phyloP scores from a whole-genome alignment of 2,113 vertebrate genomes.

The Phycodurus eques region DNA sequence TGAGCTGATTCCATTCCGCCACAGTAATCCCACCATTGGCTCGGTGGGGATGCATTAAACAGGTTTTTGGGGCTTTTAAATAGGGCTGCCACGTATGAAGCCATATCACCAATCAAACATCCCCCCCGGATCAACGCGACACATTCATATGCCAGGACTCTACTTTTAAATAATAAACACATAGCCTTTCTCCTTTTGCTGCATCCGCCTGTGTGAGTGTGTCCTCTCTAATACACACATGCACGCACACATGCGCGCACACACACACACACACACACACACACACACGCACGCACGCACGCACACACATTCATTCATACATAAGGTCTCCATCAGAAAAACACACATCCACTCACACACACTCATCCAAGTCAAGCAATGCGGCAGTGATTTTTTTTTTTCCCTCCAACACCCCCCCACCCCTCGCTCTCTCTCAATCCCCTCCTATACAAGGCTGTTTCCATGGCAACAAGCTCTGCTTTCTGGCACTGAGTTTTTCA shows the following conservation, averaged over 20 bases:
- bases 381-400: slow-evolving; percentile 61
- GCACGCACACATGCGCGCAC: not conserved
- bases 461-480: slow-evolving; percentile 77
- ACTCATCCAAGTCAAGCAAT: slow-evolving; percentile 69
- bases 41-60: slow-evolving; percentile 26
- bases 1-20: slow-evolving; percentile 49
- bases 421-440: slow-evolving; percentile 6
- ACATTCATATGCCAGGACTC: not conserved
- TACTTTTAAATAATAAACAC: slow-evolving; percentile 12
- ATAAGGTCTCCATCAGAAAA: slow-evolving; percentile 39
- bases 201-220: not conserved
- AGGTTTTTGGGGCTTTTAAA: slow-evolving; percentile 22
- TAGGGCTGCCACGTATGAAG: slow-evolving; percentile 28
- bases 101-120: slow-evolving; percentile 46
- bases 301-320: slow-evolving; percentile 32
- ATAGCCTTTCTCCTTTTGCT: not conserved
- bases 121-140: slow-evolving; percentile 27
- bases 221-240: slow-evolving; percentile 12
- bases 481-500: slow-evolving; percentile 72
- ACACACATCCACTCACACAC: slow-evolving; percentile 43
- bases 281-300: slow-evolving; percentile 28
- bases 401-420: slow-evolving; percentile 12
- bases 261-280: slow-evolving; percentile 12
- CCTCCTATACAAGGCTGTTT: slow-evolving; percentile 69
- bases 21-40: slow-evolving; percentile 32